A percentile compares a stretch with the other conserved stretches of the same genome.
Evolutionary conservation across 2,113 vertebrate genomes (phyloP).

Genomic region (Anarhynchus alexandrinus): DNA sequence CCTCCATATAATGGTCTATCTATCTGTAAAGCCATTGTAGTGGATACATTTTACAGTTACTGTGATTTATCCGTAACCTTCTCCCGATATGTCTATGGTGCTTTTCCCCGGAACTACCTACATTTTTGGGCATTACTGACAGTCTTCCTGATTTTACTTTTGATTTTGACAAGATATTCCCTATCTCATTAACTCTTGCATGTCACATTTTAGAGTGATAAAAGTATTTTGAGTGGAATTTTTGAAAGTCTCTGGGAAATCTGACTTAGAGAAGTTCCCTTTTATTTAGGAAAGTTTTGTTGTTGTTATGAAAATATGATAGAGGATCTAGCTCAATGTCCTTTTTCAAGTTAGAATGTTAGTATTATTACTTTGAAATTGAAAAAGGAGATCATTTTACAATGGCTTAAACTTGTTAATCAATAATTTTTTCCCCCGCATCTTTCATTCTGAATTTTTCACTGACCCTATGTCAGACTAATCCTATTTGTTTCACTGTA

Average conservation of each 20-base stretch:
- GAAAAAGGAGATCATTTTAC: neutral
- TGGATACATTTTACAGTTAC: neutral
- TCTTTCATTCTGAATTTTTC: neutral
- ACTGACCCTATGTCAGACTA: neutral
- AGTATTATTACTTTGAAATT: neutral
- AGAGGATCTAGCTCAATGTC: neutral
- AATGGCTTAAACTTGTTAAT: neutral
- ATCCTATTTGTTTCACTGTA: neutral
- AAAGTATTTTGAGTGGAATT: neutral
- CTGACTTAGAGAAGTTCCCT: neutral
- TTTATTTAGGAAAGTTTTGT: neutral
- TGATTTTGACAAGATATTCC: neutral
- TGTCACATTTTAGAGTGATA: no score
- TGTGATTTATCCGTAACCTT: neutral
- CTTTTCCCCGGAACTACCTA: neutral
- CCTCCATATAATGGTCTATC: neutral
- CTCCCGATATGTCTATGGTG: neutral
- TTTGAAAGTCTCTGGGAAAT: neutral
- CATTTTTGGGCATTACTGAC: neutral
- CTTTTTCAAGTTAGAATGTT: neutral
- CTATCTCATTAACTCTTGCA: no score
- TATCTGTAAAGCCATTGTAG: neutral
- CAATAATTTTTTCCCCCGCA: neutral
- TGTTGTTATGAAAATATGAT: neutral
- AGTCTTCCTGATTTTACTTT: neutral